Base-by-base conservation (phyloP, 2,888 invertebrate genomes). In the Coenonympha arcania region DNA sequence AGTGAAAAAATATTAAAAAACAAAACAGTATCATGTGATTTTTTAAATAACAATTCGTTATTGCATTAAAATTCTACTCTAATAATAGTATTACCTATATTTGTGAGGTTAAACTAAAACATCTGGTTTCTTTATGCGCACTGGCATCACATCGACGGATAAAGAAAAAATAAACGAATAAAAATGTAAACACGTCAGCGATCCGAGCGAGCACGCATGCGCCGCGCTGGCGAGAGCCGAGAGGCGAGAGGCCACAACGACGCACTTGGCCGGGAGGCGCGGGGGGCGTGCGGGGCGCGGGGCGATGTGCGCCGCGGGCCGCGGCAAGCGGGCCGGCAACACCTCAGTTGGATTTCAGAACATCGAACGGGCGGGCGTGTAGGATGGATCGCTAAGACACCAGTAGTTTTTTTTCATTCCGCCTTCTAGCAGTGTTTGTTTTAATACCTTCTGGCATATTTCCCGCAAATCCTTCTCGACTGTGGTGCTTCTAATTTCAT, bases 361-460 rank as follows among this genome's bases (percentile, higher is more conserved):
- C 86, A 86, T 85, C 86, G 71, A 72, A 81, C 74, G 85, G 86
- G 79, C 85, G 85, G 86, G 86, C 84, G 85, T 85, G 68, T 80
- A 82, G 84, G 68, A 86, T 86, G 86, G 86, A 84, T 82, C 83
- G 85, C 70, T 86, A 85, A 76, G 71, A 80, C 85, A 89, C 79
- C 87, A 88, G 84, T 86, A 87, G 87, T 88, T 80, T 80, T 84
- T 88, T 89, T 89, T 84, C 76, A 88, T 82, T 84, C 83, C 87
- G 87, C 79, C 84, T 85, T 85, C 83, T 80, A 80, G 57, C 76
- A 84, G 85, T 85, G 85, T 84, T 85, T 85, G 80, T 85, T 65
- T n/a, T 65, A 61, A 79, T 77, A 77, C 79, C 79, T 76, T 84
- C 77, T 72, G 79, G 74, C 77, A 81, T 70, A 81, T 65, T 80